Evolutionary conservation across 2,113 vertebrate species (phyloP).

Genomic region (Gadus macrocephalus): DNA sequence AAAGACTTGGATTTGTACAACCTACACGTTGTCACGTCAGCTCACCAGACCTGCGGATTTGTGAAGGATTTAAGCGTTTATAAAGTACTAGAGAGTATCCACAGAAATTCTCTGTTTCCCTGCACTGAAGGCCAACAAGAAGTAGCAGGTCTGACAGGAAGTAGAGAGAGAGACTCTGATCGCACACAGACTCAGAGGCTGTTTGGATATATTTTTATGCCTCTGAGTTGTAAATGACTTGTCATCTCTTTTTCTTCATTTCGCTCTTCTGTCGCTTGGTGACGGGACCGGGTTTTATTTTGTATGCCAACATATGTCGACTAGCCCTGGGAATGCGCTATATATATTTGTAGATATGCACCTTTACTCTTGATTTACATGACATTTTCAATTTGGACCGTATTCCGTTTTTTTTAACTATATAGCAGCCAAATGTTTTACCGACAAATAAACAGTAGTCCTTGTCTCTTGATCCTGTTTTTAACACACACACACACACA

Average conservation of each 20-base stretch:
- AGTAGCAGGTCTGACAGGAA: constrained; percentile 82
- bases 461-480: too few species aligned
- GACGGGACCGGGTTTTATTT: constrained; percentile 49
- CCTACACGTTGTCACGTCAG: constrained; percentile 79
- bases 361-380: constrained; percentile 69
- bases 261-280: constrained; percentile 51
- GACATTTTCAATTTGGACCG: constrained; percentile 44
- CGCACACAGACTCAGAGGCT: constrained; percentile 78
- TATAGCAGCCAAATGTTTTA: constrained; percentile 57
- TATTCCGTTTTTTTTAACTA: constrained; percentile 29
- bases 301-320: constrained; percentile 81
- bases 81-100: constrained; percentile 80
- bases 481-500: too few species aligned
- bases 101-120: constrained; percentile 41
- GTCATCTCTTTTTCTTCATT: constrained; percentile 37
- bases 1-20: constrained; percentile 68
- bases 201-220: constrained; percentile 69
- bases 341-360: constrained; percentile 92
- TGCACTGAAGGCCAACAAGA: constrained; percentile 85
- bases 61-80: constrained; percentile 80
- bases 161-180: constrained; percentile 74
- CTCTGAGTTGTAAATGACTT: constrained; percentile 63
- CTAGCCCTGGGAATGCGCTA: constrained; percentile 87
- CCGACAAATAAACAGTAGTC: constrained; percentile 3
- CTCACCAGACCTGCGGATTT: constrained; percentile 76